Percentiles rank a stretch among this genome's conserved stretches.
These are phyloP conservation scores for Apostichopus californicus DNA, from an alignment of 35 echinoderm and acorn worm species.

Conservation along the genomic window DNA sequence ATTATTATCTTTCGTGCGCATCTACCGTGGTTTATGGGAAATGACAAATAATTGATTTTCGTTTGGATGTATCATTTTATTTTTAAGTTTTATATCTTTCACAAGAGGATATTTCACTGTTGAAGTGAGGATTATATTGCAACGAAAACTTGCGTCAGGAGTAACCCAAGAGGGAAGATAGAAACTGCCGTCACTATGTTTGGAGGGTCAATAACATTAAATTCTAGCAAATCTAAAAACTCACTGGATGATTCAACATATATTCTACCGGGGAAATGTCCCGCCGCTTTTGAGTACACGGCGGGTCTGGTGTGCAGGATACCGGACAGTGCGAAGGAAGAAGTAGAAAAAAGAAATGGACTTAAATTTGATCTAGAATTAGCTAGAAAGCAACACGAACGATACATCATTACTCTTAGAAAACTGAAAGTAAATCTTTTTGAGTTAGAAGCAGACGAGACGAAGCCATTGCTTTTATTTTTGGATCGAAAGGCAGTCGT, in stretches of 20 bases:
- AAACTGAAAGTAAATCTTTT: conserved; percentile 92
- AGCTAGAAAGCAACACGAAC: conserved; percentile 86
- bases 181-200: conserved; percentile 38
- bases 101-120: background rate
- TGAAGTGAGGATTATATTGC: background rate
- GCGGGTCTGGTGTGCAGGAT: conserved; percentile 83
- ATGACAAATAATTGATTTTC: background rate
- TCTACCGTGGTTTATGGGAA: background rate
- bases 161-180: background rate
- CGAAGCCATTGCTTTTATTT: conserved; percentile 74
- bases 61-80: background rate
- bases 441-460: conserved; percentile 81
- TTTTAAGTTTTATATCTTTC: background rate
- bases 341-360: conserved; percentile 55
- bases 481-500: conserved; percentile 74
- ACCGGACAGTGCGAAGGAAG: conserved; percentile 82
- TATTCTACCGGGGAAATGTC: conserved; percentile 39
- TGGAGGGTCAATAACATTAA: conserved; percentile 60
- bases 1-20: conserved; percentile 1
- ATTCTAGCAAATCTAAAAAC: conserved; percentile 59
- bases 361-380: conserved; percentile 79
- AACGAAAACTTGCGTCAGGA: background rate
- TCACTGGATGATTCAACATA: conserved; percentile 41
- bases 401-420: conserved; percentile 82
- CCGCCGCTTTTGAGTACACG: conserved; percentile 61